A percentile compares a stretch with the other conserved stretches of the same genome.
Conservation (phyloP, 2,797 vertebrate species). For the Syngnathus rostellatus region DNA sequence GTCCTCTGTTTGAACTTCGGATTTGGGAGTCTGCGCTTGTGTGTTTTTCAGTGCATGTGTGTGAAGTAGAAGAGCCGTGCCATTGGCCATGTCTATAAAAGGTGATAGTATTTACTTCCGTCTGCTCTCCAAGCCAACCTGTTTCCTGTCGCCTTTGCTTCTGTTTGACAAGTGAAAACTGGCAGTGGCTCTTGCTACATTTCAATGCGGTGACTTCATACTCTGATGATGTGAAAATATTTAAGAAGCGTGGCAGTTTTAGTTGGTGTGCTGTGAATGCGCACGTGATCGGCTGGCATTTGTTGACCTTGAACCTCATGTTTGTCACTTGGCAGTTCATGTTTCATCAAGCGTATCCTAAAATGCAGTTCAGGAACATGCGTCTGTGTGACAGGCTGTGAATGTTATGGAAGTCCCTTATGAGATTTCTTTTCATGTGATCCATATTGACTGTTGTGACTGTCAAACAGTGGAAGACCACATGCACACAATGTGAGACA, state of each 20-base stretch:
- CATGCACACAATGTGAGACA: background rate
- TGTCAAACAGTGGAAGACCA: conserved; percentile 21
- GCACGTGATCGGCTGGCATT: conserved; percentile 32
- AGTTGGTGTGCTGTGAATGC: conserved; percentile 19
- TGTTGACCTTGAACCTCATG: conserved; percentile 46
- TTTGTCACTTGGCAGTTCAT: conserved; percentile 17
- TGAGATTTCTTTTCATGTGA: conserved; percentile 15
- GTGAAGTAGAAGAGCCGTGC: conserved; percentile 24
- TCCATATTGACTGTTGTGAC: conserved; percentile 11
- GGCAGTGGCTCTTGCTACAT: conserved; percentile 31
- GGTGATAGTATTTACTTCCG: conserved; percentile 64
- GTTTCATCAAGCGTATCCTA: background rate
- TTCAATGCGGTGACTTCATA: background rate
- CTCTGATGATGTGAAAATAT: conserved; percentile 7
- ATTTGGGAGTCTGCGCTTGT: conserved; percentile 19
- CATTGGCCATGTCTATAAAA: conserved; percentile 64
- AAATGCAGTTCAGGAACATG: conserved; percentile 6
- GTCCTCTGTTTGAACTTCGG: conserved; percentile 37
- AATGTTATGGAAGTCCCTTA: conserved; percentile 14
- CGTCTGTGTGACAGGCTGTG: conserved; percentile 2
- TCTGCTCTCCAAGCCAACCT: conserved; percentile 38
- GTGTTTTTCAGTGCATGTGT: background rate
- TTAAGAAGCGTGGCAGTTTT: background rate
- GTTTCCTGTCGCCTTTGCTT: conserved; percentile 38
- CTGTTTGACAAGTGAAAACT: conserved; percentile 47